These are phyloP conservation scores for Heptranchias perlo DNA, from an alignment of 2,113 vertebrate genomes.

Conservation along the genomic window DNA sequence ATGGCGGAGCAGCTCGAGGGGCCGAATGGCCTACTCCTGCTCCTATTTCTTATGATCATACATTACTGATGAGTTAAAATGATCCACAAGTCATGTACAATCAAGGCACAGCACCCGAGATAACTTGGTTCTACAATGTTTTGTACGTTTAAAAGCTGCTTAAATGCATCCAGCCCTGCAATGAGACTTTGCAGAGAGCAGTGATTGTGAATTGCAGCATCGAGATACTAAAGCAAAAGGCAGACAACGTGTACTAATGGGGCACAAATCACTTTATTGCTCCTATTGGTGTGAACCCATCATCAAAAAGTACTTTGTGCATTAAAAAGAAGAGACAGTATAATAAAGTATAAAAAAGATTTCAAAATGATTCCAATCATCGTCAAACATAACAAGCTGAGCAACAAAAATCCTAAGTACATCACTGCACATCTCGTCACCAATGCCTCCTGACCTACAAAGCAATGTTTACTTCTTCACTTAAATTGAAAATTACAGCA, in stretches of 20 bases:
- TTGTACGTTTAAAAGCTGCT: background rate
- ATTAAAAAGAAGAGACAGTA: background rate
- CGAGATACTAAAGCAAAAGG: background rate
- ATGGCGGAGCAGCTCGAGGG: too few relatives aligned
- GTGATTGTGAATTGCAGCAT: background rate
- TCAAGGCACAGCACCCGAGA: background rate
- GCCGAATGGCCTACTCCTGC: too few relatives aligned
- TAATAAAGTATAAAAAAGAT: background rate
- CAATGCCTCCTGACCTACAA: background rate
- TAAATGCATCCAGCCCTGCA: background rate
- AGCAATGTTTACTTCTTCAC: background rate
- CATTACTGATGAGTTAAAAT: background rate
- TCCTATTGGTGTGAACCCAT: background rate
- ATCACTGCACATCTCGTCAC: background rate
- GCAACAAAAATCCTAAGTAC: background rate
- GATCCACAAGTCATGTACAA: background rate
- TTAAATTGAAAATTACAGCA: background rate
- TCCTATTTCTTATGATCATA: too few relatives aligned
- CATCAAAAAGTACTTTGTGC: too few relatives aligned
- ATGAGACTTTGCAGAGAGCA: background rate
- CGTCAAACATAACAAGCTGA: background rate
- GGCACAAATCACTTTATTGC: background rate
- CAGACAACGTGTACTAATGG: too few relatives aligned
- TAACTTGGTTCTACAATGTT: background rate
- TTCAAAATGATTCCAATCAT: too few relatives aligned